Evolutionary conservation across 1,140 invertebrate genomes (phyloP).

Genomic region (Drosophila rhopaloa): DNA sequence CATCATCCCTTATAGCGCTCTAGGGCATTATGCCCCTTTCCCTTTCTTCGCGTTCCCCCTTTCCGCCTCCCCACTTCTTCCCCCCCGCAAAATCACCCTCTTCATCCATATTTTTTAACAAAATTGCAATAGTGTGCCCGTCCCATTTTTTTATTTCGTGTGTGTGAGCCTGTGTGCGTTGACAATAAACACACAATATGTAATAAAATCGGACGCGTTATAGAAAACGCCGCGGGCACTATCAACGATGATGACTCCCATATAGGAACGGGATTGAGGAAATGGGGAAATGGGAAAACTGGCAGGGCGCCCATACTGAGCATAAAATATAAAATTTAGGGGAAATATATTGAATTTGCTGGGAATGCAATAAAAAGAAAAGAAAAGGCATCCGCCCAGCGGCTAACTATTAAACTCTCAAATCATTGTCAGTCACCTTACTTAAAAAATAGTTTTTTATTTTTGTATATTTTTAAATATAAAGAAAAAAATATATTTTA

Average conservation of each 20-base stretch:
- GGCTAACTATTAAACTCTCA: constrained; percentile 7
- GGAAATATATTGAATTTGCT: constrained; percentile 39
- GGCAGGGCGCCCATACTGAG: constrained; percentile 7
- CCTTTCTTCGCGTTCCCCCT: constrained; percentile 9
- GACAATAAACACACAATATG: constrained; percentile 79
- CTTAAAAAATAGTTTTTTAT: background rate
- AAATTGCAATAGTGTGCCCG: constrained; percentile 44
- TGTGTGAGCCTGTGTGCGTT: constrained; percentile 22
- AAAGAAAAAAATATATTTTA: too few relatives aligned
- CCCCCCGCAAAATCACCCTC: background rate
- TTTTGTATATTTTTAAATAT: too few relatives aligned
- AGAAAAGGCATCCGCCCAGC: background rate
- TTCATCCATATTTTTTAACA: constrained; percentile 59
- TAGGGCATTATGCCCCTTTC: constrained; percentile 61
- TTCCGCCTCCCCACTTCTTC: background rate
- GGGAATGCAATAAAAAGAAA: constrained; percentile 28
- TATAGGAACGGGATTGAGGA: constrained; percentile 3
- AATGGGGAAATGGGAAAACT: constrained; percentile 8
- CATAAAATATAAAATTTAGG: constrained; percentile 23
- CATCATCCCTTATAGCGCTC: constrained; percentile 82
- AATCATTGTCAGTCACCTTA: background rate
- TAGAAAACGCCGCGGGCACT: constrained; percentile 64
- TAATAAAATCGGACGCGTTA: constrained; percentile 76
- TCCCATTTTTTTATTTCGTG: background rate
- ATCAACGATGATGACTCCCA: constrained; percentile 51